Conservation (phyloP, 2,797 vertebrate genomes). For the Merluccius polli region DNA sequence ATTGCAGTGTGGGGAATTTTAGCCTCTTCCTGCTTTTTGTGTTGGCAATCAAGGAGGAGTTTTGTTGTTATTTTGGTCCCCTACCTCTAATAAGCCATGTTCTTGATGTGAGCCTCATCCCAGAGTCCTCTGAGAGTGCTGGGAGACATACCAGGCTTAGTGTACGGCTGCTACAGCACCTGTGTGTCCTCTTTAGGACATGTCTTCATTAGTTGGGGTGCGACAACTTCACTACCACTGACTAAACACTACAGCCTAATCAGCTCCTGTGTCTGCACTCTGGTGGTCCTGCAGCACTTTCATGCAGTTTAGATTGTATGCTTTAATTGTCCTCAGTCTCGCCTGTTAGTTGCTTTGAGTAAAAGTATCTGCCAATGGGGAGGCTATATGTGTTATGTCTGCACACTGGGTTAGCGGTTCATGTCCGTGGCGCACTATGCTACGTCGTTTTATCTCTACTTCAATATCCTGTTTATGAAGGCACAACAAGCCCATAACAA, state of each 20-base stretch:
- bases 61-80: neutral
- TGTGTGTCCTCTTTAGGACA: neutral
- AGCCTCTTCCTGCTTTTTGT: neutral
- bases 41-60: neutral
- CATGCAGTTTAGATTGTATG: too few relatives aligned
- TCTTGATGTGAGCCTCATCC: neutral
- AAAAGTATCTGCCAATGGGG: too few relatives aligned
- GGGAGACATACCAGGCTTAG: neutral
- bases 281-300: too few relatives aligned
- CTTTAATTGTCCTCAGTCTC: too few relatives aligned
- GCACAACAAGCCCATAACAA: too few relatives aligned
- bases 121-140: neutral
- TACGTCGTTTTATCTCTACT: too few relatives aligned
- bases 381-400: too few relatives aligned
- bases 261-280: neutral
- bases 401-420: too few relatives aligned
- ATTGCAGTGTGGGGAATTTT: neutral
- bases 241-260: neutral
- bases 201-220: neutral
- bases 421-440: too few relatives aligned
- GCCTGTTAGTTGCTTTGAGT: too few relatives aligned
- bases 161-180: neutral
- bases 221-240: neutral
- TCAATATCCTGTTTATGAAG: too few relatives aligned
- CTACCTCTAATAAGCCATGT: neutral